Evolutionary conservation across 2,113 vertebrate species (phyloP).

Genomic region (human): DNA sequence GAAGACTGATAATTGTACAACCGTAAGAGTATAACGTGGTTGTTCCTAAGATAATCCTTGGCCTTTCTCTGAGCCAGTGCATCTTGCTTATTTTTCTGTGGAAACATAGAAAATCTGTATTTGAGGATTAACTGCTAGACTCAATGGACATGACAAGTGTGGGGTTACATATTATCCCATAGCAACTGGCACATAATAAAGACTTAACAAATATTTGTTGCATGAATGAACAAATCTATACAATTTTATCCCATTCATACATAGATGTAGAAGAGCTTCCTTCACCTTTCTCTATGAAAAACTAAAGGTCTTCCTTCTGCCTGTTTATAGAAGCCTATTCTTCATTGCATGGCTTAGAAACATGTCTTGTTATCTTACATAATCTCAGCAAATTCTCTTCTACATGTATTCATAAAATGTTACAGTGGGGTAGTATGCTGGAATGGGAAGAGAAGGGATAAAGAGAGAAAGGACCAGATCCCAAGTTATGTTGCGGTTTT

Average conservation of each 20-base stretch:
- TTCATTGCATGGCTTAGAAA: not conserved
- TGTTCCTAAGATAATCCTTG: not conserved
- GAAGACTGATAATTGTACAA: not conserved
- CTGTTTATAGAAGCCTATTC: not conserved
- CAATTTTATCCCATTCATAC: not conserved
- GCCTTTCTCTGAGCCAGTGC: not conserved
- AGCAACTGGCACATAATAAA: not conserved
- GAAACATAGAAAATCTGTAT: not conserved
- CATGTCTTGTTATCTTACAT: not conserved
- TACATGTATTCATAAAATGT: not conserved
- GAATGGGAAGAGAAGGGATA: not conserved
- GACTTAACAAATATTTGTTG: not conserved
- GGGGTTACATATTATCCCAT: not conserved
- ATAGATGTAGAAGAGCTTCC: not conserved
- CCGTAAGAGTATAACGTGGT: not conserved
- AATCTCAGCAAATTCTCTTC: not conserved
- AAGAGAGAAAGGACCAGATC: not conserved
- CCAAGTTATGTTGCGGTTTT: not conserved
- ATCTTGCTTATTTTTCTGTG: not conserved
- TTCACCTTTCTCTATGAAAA: not conserved
- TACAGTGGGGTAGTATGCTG: not conserved
- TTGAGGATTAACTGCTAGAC: not conserved
- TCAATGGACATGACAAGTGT: not conserved
- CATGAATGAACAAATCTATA: not conserved
- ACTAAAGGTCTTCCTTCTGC: not conserved